These are phyloP conservation scores for Lepidotrigona ventralis DNA, from an alignment of 1,140 invertebrate genomes.

Conservation along the genomic window DNA sequence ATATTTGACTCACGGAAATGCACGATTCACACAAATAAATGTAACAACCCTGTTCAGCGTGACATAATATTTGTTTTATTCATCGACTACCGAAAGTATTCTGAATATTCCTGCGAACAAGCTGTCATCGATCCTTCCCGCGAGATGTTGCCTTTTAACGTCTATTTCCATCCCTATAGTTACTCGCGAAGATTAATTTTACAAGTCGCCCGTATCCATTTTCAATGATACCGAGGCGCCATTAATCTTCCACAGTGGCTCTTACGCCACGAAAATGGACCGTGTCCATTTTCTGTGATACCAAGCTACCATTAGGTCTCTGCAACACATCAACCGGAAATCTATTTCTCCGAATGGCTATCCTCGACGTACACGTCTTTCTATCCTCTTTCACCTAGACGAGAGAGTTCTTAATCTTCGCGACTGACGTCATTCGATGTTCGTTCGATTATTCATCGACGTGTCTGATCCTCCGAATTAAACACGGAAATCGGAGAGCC, in stretches of 20 bases:
- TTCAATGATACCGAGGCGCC: neutral
- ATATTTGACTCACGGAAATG: no score
- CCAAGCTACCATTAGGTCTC: neutral
- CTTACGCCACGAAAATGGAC: neutral
- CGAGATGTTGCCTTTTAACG: neutral
- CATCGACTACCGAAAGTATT: neutral
- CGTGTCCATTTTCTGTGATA: slow-evolving; percentile 2
- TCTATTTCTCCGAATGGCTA: slow-evolving; percentile 7
- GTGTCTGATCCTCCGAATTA: neutral
- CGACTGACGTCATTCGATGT: neutral
- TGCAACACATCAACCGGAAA: slow-evolving; percentile 3
- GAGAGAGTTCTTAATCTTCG: neutral
- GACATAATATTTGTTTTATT: neutral
- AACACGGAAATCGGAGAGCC: neutral
- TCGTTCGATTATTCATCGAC: slow-evolving; percentile 1
- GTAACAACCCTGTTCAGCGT: no score
- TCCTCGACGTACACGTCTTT: neutral
- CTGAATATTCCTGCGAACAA: neutral
- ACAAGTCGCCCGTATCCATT: neutral
- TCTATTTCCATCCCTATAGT: neutral
- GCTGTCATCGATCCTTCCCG: neutral
- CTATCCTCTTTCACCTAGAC: neutral
- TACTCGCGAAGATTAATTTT: neutral
- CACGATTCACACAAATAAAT: no score
- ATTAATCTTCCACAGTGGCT: slow-evolving; percentile 1